phyloP scores from a whole-genome alignment of 2,113 vertebrate genomes.

The Hemibagrus wyckioides region DNA sequence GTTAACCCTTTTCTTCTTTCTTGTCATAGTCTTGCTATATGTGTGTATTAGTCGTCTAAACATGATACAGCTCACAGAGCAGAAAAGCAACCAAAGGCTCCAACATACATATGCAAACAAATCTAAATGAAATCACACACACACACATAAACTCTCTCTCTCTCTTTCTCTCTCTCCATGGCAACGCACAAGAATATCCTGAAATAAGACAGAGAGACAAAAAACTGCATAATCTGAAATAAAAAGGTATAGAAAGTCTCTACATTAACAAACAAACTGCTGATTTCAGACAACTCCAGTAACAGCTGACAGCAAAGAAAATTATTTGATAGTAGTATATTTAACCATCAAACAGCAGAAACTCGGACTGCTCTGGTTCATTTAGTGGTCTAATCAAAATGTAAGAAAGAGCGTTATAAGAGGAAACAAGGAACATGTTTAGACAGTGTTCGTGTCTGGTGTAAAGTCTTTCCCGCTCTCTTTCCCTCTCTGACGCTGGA shows the following conservation, averaged over 20 bases:
- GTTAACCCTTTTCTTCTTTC: background rate
- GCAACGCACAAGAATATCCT: constrained; percentile 51
- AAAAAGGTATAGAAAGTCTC: background rate
- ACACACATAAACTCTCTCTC: background rate
- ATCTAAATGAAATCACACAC: constrained; percentile 25
- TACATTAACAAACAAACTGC: constrained; percentile 5
- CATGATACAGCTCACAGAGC: background rate
- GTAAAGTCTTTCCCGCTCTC: background rate
- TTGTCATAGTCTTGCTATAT: background rate
- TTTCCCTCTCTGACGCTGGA: constrained; percentile 25
- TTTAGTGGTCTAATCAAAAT: constrained; percentile 15
- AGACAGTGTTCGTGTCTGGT: background rate
- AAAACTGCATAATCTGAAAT: background rate
- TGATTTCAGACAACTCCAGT: background rate
- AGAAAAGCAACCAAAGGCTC: constrained; percentile 18
- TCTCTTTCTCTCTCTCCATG: constrained; percentile 49
- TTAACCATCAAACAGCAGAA: background rate
- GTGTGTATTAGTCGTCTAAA: background rate
- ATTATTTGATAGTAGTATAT: background rate
- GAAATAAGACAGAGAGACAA: constrained; percentile 36
- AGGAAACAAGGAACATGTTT: constrained; percentile 33
- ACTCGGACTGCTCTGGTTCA: background rate
- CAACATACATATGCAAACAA: constrained; percentile 18
- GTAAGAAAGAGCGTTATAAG: background rate
- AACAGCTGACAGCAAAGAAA: background rate